These are phyloP conservation scores for Echinometra lucunter DNA, from an alignment of 53 echinoderm and acorn worm genomes.

Conservation along the genomic window DNA sequence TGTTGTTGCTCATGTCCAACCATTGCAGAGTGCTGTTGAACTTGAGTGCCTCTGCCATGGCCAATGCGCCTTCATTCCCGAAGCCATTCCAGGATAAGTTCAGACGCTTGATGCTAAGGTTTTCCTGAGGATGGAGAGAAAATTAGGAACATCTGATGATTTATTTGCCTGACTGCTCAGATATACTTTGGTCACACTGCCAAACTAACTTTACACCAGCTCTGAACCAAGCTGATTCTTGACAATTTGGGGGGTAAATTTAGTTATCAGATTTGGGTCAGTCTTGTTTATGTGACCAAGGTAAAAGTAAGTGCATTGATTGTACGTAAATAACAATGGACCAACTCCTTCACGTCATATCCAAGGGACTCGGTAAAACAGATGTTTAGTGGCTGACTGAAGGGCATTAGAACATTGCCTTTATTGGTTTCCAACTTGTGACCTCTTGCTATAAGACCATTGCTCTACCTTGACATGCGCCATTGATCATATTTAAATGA, in stretches of 20 bases:
- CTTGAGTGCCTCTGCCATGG: slow-evolving; percentile 98
- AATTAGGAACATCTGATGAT: background rate
- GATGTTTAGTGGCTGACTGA: background rate
- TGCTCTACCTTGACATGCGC: background rate
- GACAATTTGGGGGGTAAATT: no score
- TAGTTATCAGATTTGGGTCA: no score
- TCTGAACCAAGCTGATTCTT: no score
- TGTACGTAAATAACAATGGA: background rate
- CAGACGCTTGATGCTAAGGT: slow-evolving; percentile 84
- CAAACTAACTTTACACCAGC: no score
- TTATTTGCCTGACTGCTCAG: background rate
- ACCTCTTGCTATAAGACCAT: background rate
- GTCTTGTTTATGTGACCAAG: no score
- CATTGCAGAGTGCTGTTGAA: slow-evolving; percentile 93
- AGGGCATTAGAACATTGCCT: background rate
- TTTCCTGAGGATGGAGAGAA: slow-evolving; percentile 84
- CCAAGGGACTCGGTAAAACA: background rate
- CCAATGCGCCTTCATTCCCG: slow-evolving; percentile 94
- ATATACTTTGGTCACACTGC: no score
- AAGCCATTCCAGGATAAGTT: slow-evolving; percentile 98
- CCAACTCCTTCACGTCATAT: background rate
- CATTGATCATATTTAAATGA: background rate
- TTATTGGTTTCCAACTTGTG: background rate
- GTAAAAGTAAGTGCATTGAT: background rate
- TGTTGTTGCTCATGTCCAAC: slow-evolving; percentile 91